Conservation (phyloP, 2,888 invertebrate species). For the Chrysomela aeneicollis region DNA sequence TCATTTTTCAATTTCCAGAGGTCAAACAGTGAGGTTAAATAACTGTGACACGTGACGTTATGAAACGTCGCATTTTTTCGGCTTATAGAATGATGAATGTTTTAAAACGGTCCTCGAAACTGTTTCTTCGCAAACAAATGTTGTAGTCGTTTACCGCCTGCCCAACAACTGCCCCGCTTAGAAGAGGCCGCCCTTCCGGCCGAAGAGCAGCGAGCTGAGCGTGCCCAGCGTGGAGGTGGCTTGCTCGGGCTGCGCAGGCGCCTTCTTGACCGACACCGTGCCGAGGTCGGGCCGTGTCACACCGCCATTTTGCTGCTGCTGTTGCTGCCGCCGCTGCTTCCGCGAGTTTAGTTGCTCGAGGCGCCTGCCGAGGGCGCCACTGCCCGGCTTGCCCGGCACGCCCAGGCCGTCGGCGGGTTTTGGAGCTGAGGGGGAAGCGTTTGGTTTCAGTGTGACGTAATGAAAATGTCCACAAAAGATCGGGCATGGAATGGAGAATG, state of each 20-base stretch:
- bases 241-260: conserved; percentile 49
- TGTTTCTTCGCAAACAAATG: neutral
- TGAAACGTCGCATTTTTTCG: too few species aligned
- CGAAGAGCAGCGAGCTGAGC: conserved; percentile 81
- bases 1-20: too few species aligned
- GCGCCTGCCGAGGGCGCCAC: conserved; percentile 65
- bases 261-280: conserved; percentile 58
- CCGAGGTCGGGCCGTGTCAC: conserved; percentile 70
- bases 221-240: conserved; percentile 68
- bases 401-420: conserved; percentile 62
- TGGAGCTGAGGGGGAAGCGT: too few species aligned
- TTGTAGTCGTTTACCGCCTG: too few species aligned
- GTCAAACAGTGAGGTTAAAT: too few species aligned
- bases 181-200: conserved; percentile 84
- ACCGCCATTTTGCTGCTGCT: conserved; percentile 64
- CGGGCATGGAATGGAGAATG: too few species aligned
- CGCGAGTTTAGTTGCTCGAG: conserved; percentile 60
- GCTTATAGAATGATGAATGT: too few species aligned
- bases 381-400: conserved; percentile 69
- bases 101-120: too few species aligned
- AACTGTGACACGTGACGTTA: too few species aligned
- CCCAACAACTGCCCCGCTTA: conserved; percentile 54
- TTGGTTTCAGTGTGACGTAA: too few species aligned
- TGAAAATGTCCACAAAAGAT: too few species aligned
- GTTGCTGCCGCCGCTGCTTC: conserved; percentile 65